Evolutionary conservation across 2,797 vertebrate genomes (phyloP), one percentile per base, ranked within the genome.

Genomic region (Moxostoma hubbsi): DNA sequence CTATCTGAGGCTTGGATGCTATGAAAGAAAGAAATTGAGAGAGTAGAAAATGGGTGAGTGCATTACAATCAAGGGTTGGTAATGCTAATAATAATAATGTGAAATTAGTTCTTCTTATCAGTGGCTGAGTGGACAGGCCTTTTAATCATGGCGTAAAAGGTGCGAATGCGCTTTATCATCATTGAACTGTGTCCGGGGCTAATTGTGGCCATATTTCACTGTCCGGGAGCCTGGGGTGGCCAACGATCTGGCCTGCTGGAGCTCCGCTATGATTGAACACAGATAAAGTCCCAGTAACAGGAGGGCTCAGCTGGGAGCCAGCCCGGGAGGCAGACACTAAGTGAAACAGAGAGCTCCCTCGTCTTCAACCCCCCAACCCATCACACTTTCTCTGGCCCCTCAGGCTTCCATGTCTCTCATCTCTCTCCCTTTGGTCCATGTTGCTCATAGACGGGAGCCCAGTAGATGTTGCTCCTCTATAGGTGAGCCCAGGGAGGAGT

Each of bases 141-240:
- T 96, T 97, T 98, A 97, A 97, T 98, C 96, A 97, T 94, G 93
- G 94, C 94, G 95, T 97, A 96, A 96, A 94, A 96, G 96, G 93
- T 94, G 93, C 93, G 88, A 93, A 93, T 91, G 91, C 93, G 94
- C 95, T 96, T 95, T 96, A 97, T 97, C 95, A 96, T 96, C 95
- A 96, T 96, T 97, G 95, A 97, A 96, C 96, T 96, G 95, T 96
- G 96, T 96, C 95, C 92, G 85, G 92, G 94, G 95, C 95, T 97
- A 98, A 98, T 97, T 97, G 96, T 96, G 92, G 94, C 96, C 93
- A 98, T 97, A 96, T 96, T 96, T 98, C 96, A 97, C 95, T 97
- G 96, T 97, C 96, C 94, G 88, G 82, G 90, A 93, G 93, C 92
- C 85, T 91, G 90, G 79, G 89, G 88, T 88, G 89, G 74, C 89